phyloP scores from a whole-genome alignment of 2,888 invertebrate species.

The Germaria angustata region DNA sequence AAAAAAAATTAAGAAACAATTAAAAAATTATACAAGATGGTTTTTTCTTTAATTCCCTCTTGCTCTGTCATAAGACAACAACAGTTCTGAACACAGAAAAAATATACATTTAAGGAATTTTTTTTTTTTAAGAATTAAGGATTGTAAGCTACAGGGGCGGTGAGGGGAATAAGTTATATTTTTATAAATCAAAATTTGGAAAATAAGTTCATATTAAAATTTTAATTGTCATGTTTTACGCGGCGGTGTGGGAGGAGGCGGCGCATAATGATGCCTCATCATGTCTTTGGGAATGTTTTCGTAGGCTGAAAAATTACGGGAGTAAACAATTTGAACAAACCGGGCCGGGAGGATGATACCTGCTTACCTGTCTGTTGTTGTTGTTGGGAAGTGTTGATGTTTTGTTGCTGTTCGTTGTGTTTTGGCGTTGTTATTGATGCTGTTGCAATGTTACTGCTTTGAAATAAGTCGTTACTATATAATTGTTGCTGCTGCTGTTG shows the following conservation, averaged over 20 bases:
- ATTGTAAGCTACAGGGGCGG: conserved; percentile 4
- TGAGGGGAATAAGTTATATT: not conserved
- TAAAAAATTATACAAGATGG: not conserved
- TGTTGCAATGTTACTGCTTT: conserved; percentile 62
- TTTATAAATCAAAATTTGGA: conserved; percentile 9
- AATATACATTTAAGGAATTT: conserved; percentile 12
- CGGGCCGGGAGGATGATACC: conserved; percentile 73
- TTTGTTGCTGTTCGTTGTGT: conserved; percentile 68
- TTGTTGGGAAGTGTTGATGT: conserved; percentile 36
- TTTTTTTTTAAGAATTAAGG: conserved; percentile 19
- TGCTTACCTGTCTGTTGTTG: conserved; percentile 73
- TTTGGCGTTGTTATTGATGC: conserved; percentile 63
- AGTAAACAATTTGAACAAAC: conserved; percentile 79
- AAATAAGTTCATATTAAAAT: conserved; percentile 57
- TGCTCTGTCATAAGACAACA: conserved; percentile 3
- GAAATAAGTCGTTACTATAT: conserved; percentile 66
- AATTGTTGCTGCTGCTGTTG: conserved; percentile 59
- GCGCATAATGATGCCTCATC: conserved; percentile 72
- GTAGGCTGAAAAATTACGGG: conserved; percentile 80
- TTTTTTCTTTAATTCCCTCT: conserved; percentile 8
- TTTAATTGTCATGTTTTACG: conserved; percentile 79
- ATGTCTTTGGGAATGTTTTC: conserved; percentile 81
- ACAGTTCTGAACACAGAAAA: not conserved
- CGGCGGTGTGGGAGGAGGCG: conserved; percentile 79
- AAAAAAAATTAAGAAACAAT: conserved; percentile 18